Percentiles rank a stretch among this genome's conserved stretches.
phyloP scores from a whole-genome alignment of 2,888 invertebrate species.

The Alsophila aescularia region DNA sequence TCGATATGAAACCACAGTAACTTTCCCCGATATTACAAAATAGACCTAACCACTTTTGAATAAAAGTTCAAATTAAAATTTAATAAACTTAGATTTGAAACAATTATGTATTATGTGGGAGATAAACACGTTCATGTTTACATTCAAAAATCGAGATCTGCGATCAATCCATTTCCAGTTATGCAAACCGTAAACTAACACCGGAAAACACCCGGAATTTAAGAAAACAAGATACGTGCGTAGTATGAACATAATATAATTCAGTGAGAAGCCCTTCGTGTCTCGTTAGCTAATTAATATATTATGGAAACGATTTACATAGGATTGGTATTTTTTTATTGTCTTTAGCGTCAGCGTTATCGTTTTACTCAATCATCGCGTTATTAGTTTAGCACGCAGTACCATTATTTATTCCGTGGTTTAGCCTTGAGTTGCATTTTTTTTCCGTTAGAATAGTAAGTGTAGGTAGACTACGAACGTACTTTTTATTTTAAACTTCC shows the following conservation, averaged over 20 bases:
- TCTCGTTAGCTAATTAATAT: neutral
- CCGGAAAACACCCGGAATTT: too few species aligned
- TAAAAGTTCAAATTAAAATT: neutral
- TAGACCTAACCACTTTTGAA: neutral
- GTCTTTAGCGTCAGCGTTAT: constrained; percentile 5
- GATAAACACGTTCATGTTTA: too few species aligned
- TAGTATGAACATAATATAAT: too few species aligned
- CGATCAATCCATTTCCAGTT: too few species aligned
- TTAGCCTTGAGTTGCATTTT: constrained; percentile 21
- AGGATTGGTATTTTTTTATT: neutral
- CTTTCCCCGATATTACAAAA: neutral
- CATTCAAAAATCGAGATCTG: too few species aligned
- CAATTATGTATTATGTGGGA: too few species aligned
- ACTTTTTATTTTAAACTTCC: too few species aligned
- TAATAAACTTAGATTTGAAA: neutral
- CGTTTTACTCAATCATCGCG: constrained; percentile 17
- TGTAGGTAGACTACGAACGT: neutral
- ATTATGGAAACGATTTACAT: neutral
- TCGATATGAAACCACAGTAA: neutral
- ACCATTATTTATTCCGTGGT: too few species aligned
- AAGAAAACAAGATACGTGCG: too few species aligned
- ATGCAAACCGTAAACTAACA: too few species aligned
- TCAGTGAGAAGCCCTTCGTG: neutral
- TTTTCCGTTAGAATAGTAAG: constrained; percentile 8
- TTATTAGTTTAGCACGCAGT: too few species aligned